Base-by-base conservation (phyloP, 2,113 vertebrate genomes). In the Scatophagus argus region DNA sequence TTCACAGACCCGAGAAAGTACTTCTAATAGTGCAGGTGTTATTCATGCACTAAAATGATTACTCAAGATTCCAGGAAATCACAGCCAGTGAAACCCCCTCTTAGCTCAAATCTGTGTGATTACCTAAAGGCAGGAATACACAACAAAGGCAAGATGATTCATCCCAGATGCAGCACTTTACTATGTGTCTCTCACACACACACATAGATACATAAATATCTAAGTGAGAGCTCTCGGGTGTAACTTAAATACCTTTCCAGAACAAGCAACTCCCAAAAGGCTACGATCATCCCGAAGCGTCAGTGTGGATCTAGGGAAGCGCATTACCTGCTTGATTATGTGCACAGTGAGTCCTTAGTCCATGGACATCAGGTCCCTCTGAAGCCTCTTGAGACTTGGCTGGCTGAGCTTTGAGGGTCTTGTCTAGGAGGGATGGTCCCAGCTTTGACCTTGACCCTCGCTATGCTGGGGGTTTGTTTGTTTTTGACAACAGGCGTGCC, bases 401-500 rank as follows among this genome's bases (percentile, higher is more conserved):
- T 55, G 41, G 38, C 78, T 54, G 59, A 66, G 87, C 73, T 82
- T 39, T 85, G 65, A 81, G 83, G 79, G 71, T 83, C 81, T 71
- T 2, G 31, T 86, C 49, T 61, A 49, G 60, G 72, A 4, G 68
- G 85, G 82, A 76, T 7, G 56, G 68, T 61, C 81, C 86, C 82
- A 63, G 74, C 51, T 75, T 81, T 82, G 85, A 91, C 89, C 87
- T 91, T 94, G 90, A 88, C 71, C 88, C 78, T 66, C 1, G 1
- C 84, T 74, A 75, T 80, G 71, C 16, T 11, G 59, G 77, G 85
- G 84, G 77, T 84, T 67, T 91, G 86, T 83, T 92, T 92, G 87
- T 86, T 91, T 92, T 87, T 74, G 69, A 85, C 77, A 79, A 81
- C 85, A 92, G 87, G 84, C 76, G 63, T 69, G 84, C 61, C 89